These are phyloP conservation scores for Therioaphis trifolii DNA, from an alignment of 2,888 invertebrate genomes.

Conservation along the genomic window DNA sequence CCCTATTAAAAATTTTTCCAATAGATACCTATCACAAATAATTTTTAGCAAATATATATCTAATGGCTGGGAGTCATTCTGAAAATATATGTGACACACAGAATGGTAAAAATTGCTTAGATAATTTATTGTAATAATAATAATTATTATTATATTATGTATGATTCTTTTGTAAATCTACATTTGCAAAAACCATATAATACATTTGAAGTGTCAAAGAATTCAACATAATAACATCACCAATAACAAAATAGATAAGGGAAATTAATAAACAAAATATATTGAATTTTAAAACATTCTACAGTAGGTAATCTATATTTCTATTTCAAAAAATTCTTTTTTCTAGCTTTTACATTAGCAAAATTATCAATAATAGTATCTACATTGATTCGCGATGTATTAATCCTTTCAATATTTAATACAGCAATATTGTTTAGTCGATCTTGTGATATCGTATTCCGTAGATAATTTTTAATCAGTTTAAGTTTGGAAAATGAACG, in stretches of 20 bases:
- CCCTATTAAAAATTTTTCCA: not conserved
- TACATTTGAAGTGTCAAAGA: not conserved
- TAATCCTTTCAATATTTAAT: not conserved
- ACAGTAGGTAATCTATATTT: not conserved
- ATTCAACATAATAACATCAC: not conserved
- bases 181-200: not conserved
- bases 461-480: too few species aligned
- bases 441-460: not conserved
- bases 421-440: not conserved
- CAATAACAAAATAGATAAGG: too few species aligned
- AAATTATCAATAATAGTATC: not conserved
- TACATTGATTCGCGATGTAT: slow-evolving; percentile 7
- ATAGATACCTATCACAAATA: not conserved
- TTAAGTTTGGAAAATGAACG: too few species aligned
- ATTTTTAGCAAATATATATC: not conserved
- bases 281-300: not conserved
- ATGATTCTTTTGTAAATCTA: not conserved
- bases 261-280: not conserved
- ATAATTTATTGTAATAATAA: not conserved
- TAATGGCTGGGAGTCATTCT: not conserved
- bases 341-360: not conserved
- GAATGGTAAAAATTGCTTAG: not conserved
- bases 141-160: not conserved
- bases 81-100: too few species aligned
- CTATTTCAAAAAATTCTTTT: not conserved